Evolutionary conservation across 2,888 invertebrate species (phyloP).

Genomic region (Phengaris arion): DNA sequence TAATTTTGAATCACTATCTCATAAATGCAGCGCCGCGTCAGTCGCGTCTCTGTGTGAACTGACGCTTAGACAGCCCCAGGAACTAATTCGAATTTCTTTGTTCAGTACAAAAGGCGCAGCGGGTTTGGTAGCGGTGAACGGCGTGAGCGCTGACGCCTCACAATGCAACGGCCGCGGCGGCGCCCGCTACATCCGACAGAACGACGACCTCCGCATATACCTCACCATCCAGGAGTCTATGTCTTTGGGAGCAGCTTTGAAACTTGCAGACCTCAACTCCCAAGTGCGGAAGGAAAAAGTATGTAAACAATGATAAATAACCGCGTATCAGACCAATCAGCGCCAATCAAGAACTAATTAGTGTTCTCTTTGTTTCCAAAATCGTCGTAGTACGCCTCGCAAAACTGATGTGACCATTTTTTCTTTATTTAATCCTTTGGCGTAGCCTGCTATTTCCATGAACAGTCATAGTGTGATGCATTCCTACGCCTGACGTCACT

Average conservation of each 20-base stretch:
- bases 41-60: too few relatives aligned
- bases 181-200: conserved; percentile 92
- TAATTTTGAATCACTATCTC: too few relatives aligned
- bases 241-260: conserved; percentile 89
- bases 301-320: conserved; percentile 37
- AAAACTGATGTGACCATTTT: too few relatives aligned
- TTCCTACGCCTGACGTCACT: too few relatives aligned
- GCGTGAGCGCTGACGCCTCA: conserved; percentile 77
- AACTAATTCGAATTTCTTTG: conserved; percentile 3
- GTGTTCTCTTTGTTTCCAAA: too few relatives aligned
- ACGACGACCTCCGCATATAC: conserved; percentile 86
- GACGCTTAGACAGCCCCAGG: not conserved
- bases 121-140: conserved; percentile 87
- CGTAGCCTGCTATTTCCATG: too few relatives aligned
- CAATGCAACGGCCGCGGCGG: conserved; percentile 84
- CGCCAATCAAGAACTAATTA: too few relatives aligned
- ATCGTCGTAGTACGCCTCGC: too few relatives aligned
- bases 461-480: too few relatives aligned
- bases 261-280: conserved; percentile 85
- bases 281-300: conserved; percentile 86
- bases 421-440: too few relatives aligned
- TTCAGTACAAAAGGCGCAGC: conserved; percentile 83
- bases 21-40: too few relatives aligned
- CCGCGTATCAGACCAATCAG: too few relatives aligned
- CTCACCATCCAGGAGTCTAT: conserved; percentile 90